Base-by-base conservation (phyloP, 2,113 vertebrate genomes). In the Rhinoptilus africanus region DNA sequence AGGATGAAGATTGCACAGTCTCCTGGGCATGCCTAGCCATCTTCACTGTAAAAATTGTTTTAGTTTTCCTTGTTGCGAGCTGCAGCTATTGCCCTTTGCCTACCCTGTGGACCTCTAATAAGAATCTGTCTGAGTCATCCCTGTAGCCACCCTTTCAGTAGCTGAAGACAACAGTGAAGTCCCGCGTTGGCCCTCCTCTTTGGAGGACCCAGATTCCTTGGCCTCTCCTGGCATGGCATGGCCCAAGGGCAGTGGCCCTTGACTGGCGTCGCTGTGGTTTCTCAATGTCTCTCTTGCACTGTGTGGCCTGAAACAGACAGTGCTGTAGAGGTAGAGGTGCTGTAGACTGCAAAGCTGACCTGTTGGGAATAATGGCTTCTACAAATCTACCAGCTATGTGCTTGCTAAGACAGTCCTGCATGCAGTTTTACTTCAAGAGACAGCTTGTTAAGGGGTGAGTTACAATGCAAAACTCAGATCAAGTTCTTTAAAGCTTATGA, bases 71-170 rank as follows among this genome's bases (percentile, higher is more conserved):
- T 81, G 19, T 47, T 77, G 21, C 30, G 57, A 48, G n/a, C 4
- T 53, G 21, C 0, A 1, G 2, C 23, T 62, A 6, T 32, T 82
- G 8, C 5, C 14, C 4, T 82, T 68, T 73, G 13, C 12, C 45
- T 51, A 66, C 16, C 20, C 15, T 43, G 21, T 48, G 30, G 26
- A 39, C 8, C 23, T 47, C 12, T 56, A 54, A 30, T 39, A 51
- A 68, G 43, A 67, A 45, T 28, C 9, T 28, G 12, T n/a, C 48
- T 60, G 22, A 51, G n/a, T n/a, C 12, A 27, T 20, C 5, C 1
- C 7, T 82, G 8, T 45, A 41, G 9, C 10, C 8, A 54, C 12
- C 4, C 0, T 0, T 37, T 34, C 1, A 5, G n/a, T 28, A 59
- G 20, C 26, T 50, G 37, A 59, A 60, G 28, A 41, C 3, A 54